Conservation (phyloP, 1,140 invertebrate genomes). For the Zaprionus tsacasi region DNA sequence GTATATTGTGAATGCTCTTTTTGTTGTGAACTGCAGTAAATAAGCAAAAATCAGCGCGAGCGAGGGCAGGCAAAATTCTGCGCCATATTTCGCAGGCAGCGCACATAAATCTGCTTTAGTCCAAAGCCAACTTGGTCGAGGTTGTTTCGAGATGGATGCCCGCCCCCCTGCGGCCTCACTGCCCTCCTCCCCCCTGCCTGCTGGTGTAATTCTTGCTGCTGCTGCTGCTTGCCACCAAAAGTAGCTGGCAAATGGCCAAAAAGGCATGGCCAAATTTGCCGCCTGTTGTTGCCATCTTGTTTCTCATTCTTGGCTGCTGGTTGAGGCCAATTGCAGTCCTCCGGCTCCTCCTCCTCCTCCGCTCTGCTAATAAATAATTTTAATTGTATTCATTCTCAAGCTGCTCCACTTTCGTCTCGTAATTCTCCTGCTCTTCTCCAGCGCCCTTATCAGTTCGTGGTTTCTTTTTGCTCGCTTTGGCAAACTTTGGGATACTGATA, state of each 20-base stretch:
- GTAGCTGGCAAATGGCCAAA: conserved; percentile 75
- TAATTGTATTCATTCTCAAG: conserved; percentile 69
- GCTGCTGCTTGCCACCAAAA: conserved; percentile 39
- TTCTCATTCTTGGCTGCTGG: conserved; percentile 51
- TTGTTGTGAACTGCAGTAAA: conserved; percentile 32
- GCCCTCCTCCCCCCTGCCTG: not conserved
- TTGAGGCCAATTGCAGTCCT: conserved; percentile 63
- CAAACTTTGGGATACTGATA: conserved; percentile 79
- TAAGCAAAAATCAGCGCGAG: conserved; percentile 30
- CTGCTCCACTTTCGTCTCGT: conserved; percentile 50
- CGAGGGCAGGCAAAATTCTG: conserved; percentile 50
- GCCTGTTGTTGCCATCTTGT: conserved; percentile 47
- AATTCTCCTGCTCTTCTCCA: not conserved
- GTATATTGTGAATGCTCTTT: conserved; percentile 13
- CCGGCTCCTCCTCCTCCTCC: not conserved
- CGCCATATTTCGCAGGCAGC: conserved; percentile 78
- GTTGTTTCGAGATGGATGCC: conserved; percentile 57
- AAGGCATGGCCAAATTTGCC: conserved; percentile 78
- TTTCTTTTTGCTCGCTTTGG: conserved; percentile 47
- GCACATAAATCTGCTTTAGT: conserved; percentile 79
- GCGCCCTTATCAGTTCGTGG: conserved; percentile 21
- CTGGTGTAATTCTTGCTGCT: conserved; percentile 39
- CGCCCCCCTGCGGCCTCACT: conserved; percentile 43
- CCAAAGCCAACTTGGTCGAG: conserved; percentile 69
- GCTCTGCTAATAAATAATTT: conserved; percentile 74